These are phyloP conservation scores for Pachyrhynchus sulphureomaculatus DNA, from an alignment of 1,140 invertebrate species.

Conservation along the genomic window DNA sequence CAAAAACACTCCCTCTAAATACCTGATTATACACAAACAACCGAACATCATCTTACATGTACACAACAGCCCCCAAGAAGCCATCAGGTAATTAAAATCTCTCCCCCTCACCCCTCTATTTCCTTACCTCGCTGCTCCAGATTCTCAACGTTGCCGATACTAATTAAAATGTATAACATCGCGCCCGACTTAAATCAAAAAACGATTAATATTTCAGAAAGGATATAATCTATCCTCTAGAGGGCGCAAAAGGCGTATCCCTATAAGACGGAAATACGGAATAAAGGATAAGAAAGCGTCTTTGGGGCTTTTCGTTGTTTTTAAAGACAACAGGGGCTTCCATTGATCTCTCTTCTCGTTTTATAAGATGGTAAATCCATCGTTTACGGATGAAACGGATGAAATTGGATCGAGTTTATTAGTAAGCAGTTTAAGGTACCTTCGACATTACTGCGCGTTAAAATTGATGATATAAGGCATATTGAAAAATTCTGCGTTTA, in stretches of 20 bases:
- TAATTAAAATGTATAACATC: constrained; percentile 45
- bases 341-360: constrained; percentile 9
- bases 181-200: constrained; percentile 43
- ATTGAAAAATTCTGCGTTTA: too few species aligned
- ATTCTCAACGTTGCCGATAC: constrained; percentile 17
- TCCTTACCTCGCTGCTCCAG: not conserved
- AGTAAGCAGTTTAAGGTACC: too few species aligned
- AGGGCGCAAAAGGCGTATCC: constrained; percentile 16
- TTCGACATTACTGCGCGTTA: too few species aligned
- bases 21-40: too few species aligned
- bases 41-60: not conserved
- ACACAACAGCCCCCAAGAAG: constrained; percentile 4
- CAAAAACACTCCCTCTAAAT: too few species aligned
- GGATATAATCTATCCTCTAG: constrained; percentile 42
- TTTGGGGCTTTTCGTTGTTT: constrained; percentile 22
- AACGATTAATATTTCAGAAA: constrained; percentile 46
- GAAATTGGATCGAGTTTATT: too few species aligned
- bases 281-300: constrained; percentile 18
- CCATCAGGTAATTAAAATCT: constrained; percentile 21
- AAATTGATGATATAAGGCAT: too few species aligned
- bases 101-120: not conserved
- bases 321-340: constrained; percentile 16
- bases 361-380: not conserved
- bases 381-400: too few species aligned
- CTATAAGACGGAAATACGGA: not conserved